A percentile compares a stretch with the other conserved stretches of the same genome.
phyloP scores from a whole-genome alignment of 2,888 invertebrate species.

The Isotomurus palustris region DNA sequence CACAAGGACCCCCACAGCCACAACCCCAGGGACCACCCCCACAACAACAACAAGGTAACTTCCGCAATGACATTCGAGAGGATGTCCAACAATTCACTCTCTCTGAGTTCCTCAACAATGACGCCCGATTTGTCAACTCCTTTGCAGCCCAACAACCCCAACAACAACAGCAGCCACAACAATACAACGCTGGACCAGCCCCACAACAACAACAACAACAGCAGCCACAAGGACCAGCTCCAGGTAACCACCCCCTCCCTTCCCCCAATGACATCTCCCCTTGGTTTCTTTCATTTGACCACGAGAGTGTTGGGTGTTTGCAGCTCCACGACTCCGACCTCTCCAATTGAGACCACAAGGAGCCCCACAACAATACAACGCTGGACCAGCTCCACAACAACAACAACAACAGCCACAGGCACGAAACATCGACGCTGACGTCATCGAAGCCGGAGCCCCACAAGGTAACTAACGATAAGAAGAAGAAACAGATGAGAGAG shows the following conservation, averaged over 20 bases:
- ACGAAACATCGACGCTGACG: slow-evolving; percentile 3
- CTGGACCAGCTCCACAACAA: background rate
- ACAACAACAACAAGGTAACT: slow-evolving; percentile 17
- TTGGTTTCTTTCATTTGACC: background rate
- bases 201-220: slow-evolving; percentile 21
- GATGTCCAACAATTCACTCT: slow-evolving; percentile 3
- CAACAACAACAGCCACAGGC: slow-evolving; percentile 32
- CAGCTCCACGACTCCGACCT: slow-evolving; percentile 28
- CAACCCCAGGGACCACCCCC: slow-evolving; percentile 25
- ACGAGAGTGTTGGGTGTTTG: slow-evolving; percentile 19
- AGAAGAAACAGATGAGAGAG: too few species aligned
- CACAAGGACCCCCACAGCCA: slow-evolving; percentile 18
- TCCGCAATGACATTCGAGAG: slow-evolving; percentile 13
- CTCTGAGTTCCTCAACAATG: slow-evolving; percentile 3
- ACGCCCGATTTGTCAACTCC: slow-evolving; percentile 17
- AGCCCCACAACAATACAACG: slow-evolving; percentile 29
- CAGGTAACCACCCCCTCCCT: slow-evolving; percentile 36
- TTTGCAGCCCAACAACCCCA: slow-evolving; percentile 32
- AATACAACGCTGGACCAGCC: slow-evolving; percentile 24
- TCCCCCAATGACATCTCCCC: slow-evolving; percentile 28
- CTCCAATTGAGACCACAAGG: too few species aligned
- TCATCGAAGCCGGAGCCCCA: too few species aligned
- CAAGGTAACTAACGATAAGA: slow-evolving; percentile 1
- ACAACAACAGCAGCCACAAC: slow-evolving; percentile 16
- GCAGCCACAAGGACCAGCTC: slow-evolving; percentile 29